Base-by-base conservation (phyloP, 2,113 vertebrate species). In the Pavo muticus region DNA sequence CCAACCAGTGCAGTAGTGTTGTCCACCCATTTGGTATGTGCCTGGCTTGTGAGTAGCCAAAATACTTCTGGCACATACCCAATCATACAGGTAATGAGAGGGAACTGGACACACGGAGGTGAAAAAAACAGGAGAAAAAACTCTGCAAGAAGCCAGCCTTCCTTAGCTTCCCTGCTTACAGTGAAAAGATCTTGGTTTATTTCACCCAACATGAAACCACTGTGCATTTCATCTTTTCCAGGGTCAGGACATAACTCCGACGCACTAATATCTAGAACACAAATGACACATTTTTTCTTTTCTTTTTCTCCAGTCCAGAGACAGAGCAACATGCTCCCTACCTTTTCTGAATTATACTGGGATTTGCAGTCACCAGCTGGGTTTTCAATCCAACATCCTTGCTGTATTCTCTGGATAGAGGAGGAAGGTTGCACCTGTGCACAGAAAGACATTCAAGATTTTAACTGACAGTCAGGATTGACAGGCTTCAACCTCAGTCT, bases 331-430 rank as follows among this genome's bases (percentile, higher is more conserved):
- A 35, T 11, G 19, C 11, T 77, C 45, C 81, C 87, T 98, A 99
- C 99, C 99, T 99, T 95, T 99, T 99, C 94, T 99, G 98, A 83
- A 99, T 99, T 91, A 99, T 99, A 97, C 99, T 99, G 80, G 99
- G 99, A 96, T 99, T 99, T 71, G 99, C 99, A 19, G 99, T 99
- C 85, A 99, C 99, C 95, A 99, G 96, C 59, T 99, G 98, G 14
- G 98, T 99, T 97, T 95, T 99, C 40, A 93, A 98, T 71, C 99
- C 99, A 42, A 99, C 99, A 0, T 99, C 99, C n/a, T 97, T 98
- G 81, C 97, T 98, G 82, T 99, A 99, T 86, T 98, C 97, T 85
- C 98, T 98, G 83, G 98, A 99, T 3, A 99, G 96, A 5, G 99
- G 99, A 56, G 99, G 99, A 35, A 99, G 99, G 96, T 99, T 99